phyloP scores from a whole-genome alignment of 2,113 vertebrate genomes.

The Todiramphus chloris region DNA sequence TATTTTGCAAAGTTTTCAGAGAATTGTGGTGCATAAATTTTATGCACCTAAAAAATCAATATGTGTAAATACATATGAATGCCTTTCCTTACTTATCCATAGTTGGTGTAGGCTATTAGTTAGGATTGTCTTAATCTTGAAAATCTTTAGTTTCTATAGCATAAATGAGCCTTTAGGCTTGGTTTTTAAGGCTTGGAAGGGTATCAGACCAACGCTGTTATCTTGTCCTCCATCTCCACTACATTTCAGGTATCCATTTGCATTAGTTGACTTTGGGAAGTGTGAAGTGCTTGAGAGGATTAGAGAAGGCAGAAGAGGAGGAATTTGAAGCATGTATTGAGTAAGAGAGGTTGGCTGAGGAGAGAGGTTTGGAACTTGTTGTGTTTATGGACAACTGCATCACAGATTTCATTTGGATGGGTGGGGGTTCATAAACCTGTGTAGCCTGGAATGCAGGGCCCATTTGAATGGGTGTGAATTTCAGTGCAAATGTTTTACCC shows the following conservation, averaged over 20 bases:
- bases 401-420: neutral
- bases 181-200: neutral
- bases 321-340: neutral
- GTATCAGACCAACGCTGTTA: neutral
- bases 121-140: neutral
- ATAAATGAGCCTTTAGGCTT: neutral
- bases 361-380: neutral
- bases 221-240: neutral
- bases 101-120: neutral
- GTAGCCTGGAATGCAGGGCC: neutral
- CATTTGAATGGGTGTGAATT: neutral
- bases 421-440: neutral
- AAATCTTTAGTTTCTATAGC: neutral
- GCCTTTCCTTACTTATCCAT: neutral
- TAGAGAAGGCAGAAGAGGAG: neutral
- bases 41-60: neutral
- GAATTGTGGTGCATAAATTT: neutral
- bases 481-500: neutral
- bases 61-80: neutral
- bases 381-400: neutral
- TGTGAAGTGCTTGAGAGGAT: neutral
- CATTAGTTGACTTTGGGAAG: neutral
- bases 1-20: neutral
- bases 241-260: neutral
- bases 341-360: neutral